A percentile compares a stretch with the other conserved stretches of the same genome.
Conservation (phyloP, 30 jellyfish, hydroid and myxozoan species). For the Cassiopea xamachana region DNA sequence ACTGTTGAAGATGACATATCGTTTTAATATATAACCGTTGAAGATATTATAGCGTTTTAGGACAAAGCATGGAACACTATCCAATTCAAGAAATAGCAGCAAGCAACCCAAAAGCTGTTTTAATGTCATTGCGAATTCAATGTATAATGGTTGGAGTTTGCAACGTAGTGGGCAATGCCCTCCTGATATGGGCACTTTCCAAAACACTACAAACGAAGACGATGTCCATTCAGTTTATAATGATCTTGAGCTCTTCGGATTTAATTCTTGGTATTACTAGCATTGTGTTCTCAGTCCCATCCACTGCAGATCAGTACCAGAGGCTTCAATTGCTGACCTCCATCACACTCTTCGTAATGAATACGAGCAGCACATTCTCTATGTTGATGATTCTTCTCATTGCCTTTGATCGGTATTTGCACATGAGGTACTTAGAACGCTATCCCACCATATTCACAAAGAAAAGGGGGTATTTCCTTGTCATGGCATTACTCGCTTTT, state of each 20-base stretch:
- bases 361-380: not conserved
- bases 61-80: no score
- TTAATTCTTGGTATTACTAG: not conserved
- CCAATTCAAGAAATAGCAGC: no score
- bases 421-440: not conserved
- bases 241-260: not conserved
- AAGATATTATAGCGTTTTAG: no score
- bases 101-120: no score
- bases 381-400: not conserved
- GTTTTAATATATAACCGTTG: no score
- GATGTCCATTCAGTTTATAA: not conserved
- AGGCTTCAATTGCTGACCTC: not conserved
- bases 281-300: not conserved
- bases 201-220: not conserved
- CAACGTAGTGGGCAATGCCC: not conserved
- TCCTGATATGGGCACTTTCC: not conserved
- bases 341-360: not conserved
- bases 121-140: not conserved
- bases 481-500: not conserved
- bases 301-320: not conserved
- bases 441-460: not conserved
- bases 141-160: not conserved
- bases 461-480: not conserved
- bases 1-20: no score
- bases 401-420: conserved; percentile 1